Evolutionary conservation across 1,140 invertebrate species (phyloP).

Genomic region (Pseudomyrmex concolor): DNA sequence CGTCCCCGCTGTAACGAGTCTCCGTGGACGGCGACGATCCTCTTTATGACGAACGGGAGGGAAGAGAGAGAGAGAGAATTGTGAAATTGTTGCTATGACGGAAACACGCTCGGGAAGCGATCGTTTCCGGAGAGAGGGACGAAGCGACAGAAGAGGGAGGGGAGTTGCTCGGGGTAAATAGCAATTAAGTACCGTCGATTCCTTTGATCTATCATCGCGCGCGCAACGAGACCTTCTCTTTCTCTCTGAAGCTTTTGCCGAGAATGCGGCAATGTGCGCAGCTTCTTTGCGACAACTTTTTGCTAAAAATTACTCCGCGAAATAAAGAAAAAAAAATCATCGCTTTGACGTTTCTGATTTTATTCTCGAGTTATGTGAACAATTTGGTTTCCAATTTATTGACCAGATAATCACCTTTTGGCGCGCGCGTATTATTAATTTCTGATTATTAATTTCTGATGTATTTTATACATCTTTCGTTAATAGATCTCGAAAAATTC

Average conservation of each 20-base stretch:
- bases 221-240: background rate
- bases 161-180: constrained; percentile 68
- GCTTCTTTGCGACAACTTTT: background rate
- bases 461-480: background rate
- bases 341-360: background rate
- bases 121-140: constrained; percentile 8
- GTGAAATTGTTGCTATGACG: constrained; percentile 14
- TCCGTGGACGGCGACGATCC: constrained; percentile 7
- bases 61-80: background rate
- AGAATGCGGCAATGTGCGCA: constrained; percentile 9
- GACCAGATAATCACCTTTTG: background rate
- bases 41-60: background rate
- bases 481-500: background rate
- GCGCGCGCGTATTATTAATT: no score
- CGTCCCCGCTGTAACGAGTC: constrained; percentile 36
- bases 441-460: no score
- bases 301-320: background rate
- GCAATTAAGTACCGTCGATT: constrained; percentile 70
- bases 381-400: constrained; percentile 4
- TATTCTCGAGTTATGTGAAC: background rate
- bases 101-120: constrained; percentile 9
- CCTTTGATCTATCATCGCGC: constrained; percentile 70
- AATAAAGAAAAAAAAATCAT: background rate
- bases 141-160: background rate
- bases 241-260: background rate